Base-by-base conservation (phyloP, 2,797 vertebrate genomes). In the Todus mexicanus region DNA sequence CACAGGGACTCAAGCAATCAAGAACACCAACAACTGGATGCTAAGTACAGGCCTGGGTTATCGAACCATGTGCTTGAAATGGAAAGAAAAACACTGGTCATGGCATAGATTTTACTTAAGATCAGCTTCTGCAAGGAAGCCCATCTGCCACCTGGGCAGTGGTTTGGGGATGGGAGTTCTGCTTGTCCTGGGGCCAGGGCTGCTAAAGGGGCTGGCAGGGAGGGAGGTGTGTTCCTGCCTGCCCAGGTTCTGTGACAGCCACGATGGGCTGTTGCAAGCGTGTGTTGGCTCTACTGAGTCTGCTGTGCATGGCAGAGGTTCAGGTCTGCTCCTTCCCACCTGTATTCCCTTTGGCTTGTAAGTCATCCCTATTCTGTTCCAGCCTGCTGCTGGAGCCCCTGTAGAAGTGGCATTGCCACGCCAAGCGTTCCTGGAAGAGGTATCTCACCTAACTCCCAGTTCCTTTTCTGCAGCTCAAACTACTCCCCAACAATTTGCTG, bases 191-290 rank as follows among this genome's bases (percentile, higher is more conserved):
- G 42, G 37, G 20, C 1, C 10, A 60, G 47, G 77, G 17, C 35
- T 54, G 26, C n/a, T 12, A 8, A 33, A 21, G 40, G 50, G 27
- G 5, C 50, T 53, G 74, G 43, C 19, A 56, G 63, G 50, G 43
- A 59, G n/a, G 61, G 21, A 31, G 19, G 6, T 14, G 21, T 35
- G 3, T 33, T 78, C 38, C 60, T 83, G 40, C 26, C 80, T 7
- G 2, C 16, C 1, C 2, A 10, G 33, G 33, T 11, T 64, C 38
- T 19, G 45, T 21, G 22, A 23, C n/a, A 35, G 8, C 37, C 19
- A 1, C 3, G 0, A 0, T 31, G 16, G 15, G 13, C 43, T 29
- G n/a, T n/a, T 50, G 23, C 21, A 5, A 54, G 35, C 37, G 25
- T 45, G 33, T 12, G 31, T 16, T 53, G 40, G 35, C 38, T 76